These are phyloP conservation scores for Pseudomyrmex dendroicus DNA, from an alignment of 1,140 invertebrate genomes.

Conservation along the genomic window DNA sequence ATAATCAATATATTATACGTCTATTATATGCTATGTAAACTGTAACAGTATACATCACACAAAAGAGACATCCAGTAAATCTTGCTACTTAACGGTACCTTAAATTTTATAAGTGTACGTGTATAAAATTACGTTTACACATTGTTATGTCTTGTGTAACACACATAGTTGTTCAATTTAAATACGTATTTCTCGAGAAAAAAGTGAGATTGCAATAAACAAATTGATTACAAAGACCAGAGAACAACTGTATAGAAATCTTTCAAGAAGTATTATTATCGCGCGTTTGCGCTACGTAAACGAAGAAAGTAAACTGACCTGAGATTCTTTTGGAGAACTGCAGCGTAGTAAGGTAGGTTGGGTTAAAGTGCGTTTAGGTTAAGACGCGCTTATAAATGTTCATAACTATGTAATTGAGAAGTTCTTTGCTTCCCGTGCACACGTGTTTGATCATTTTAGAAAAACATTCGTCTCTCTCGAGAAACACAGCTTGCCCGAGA, in stretches of 20 bases:
- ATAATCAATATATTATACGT: too few relatives aligned
- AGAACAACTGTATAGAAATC: too few relatives aligned
- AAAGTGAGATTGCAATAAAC: background rate
- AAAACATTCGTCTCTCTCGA: too few relatives aligned
- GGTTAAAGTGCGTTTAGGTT: background rate
- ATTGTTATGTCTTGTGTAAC: background rate
- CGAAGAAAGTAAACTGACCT: background rate
- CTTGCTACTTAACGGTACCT: slow-evolving; percentile 28
- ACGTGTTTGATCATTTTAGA: too few relatives aligned
- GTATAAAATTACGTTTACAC: background rate
- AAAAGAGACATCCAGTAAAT: background rate
- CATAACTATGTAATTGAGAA: too few relatives aligned
- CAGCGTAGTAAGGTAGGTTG: background rate
- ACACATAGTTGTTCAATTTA: background rate
- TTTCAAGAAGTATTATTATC: background rate
- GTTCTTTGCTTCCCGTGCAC: too few relatives aligned
- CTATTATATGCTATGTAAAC: too few relatives aligned
- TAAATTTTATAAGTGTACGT: background rate
- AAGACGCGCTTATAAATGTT: too few relatives aligned
- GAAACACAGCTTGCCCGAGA: too few relatives aligned
- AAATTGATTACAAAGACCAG: too few relatives aligned
- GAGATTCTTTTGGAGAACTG: background rate
- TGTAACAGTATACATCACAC: background rate
- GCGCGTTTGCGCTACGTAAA: background rate
- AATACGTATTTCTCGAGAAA: background rate